phyloP scores from a whole-genome alignment of 2,888 invertebrate genomes.

The Tipula vernalis region DNA sequence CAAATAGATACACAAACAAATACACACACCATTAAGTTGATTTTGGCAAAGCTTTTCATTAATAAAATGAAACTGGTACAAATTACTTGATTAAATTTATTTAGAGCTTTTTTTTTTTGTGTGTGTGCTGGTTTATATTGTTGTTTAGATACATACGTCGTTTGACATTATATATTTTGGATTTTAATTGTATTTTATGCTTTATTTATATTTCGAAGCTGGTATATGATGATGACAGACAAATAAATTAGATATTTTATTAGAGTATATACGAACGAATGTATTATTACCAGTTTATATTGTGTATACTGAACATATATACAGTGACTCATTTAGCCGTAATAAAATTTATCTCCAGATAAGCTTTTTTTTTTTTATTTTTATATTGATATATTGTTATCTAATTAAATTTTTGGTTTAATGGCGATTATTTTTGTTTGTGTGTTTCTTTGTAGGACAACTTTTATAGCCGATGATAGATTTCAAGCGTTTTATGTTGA shows the following conservation, averaged over 20 bases:
- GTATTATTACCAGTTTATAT: too few relatives aligned
- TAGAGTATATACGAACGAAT: not conserved
- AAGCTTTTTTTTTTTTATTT: not conserved
- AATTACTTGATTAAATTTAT: slow-evolving; percentile 4
- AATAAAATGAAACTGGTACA: not conserved
- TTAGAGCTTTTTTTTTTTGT: not conserved
- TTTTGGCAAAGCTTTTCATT: not conserved
- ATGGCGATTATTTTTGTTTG: not conserved
- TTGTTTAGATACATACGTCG: not conserved
- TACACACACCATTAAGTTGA: not conserved
- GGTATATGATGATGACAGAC: not conserved
- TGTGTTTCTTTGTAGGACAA: slow-evolving; percentile 36
- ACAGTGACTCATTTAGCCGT: not conserved
- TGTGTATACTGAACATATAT: not conserved
- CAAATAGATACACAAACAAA: not conserved
- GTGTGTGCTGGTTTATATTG: not conserved
- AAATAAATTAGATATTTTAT: not conserved
- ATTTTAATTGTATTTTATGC: not conserved
- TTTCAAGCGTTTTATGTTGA: slow-evolving; percentile 76
- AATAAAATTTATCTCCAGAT: not conserved
- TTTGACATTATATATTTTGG: not conserved
- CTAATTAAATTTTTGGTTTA: not conserved
- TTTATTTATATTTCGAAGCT: not conserved
- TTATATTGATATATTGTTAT: not conserved
- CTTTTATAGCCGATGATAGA: slow-evolving; percentile 86